Conservation (phyloP, 2,113 vertebrate genomes). For the Ctenomys sociabilis region DNA sequence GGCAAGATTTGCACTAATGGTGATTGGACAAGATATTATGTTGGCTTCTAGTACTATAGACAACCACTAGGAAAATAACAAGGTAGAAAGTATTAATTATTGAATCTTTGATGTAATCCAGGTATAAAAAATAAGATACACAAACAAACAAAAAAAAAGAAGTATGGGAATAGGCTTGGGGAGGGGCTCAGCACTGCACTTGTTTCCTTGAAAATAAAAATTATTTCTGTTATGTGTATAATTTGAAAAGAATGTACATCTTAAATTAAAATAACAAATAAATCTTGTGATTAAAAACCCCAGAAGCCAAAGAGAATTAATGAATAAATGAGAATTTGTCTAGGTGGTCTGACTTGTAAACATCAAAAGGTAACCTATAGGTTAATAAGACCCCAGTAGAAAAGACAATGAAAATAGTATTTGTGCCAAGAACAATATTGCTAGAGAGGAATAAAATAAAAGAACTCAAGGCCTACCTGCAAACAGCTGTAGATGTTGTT, state of each 20-base stretch:
- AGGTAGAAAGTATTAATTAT: too few species aligned
- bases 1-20: too few species aligned
- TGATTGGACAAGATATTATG: too few species aligned
- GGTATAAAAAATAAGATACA: too few species aligned
- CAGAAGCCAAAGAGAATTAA: neutral
- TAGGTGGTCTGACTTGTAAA: neutral
- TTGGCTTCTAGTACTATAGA: too few species aligned
- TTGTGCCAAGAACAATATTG: neutral
- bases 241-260: neutral
- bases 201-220: conserved; percentile 23
- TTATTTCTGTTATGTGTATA: neutral
- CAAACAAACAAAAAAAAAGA: too few species aligned
- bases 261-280: neutral
- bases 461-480: neutral
- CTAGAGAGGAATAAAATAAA: neutral
- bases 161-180: neutral
- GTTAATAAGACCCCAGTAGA: neutral
- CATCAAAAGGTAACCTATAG: neutral
- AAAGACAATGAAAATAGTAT: conserved; percentile 18
- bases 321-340: neutral
- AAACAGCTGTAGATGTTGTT: neutral
- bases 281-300: neutral
- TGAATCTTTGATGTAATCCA: too few species aligned
- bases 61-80: too few species aligned
- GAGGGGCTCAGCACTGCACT: neutral